Evolutionary conservation across 2,797 vertebrate genomes (phyloP).

Genomic region (Dendrocincla tyrannina): DNA sequence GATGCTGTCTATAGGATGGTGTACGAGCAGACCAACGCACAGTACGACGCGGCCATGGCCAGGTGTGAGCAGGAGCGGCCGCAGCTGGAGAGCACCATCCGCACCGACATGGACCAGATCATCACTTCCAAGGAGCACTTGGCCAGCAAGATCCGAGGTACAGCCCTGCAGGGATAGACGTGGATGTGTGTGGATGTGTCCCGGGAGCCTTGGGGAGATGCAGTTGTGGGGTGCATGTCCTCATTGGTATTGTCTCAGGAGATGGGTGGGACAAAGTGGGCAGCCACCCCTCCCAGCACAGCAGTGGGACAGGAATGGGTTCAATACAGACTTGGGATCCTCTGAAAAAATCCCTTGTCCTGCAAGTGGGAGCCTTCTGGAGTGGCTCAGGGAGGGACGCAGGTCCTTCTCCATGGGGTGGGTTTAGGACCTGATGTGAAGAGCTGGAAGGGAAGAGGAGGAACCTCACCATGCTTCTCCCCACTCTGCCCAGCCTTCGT

Average conservation of each 20-base stretch:
- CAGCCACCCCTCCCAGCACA: background rate
- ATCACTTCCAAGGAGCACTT: conserved; percentile 94
- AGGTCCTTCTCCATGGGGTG: background rate
- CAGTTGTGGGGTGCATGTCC: fast-evolving
- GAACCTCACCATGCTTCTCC: background rate
- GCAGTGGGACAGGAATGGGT: background rate
- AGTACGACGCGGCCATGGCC: conserved; percentile 74
- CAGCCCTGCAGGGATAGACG: fast-evolving
- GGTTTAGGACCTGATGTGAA: background rate
- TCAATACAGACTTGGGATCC: background rate
- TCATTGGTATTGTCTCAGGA: background rate
- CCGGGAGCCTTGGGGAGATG: background rate
- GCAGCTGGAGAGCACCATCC: conserved; percentile 84
- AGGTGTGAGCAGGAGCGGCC: conserved; percentile 78
- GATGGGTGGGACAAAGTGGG: background rate
- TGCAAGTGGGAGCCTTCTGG: background rate
- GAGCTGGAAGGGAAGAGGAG: background rate
- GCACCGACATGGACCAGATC: conserved; percentile 97
- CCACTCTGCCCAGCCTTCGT: conserved; percentile 77
- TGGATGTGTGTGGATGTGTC: background rate
- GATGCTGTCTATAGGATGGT: conserved; percentile 90
- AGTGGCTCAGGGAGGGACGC: background rate
- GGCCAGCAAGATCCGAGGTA: conserved; percentile 90
- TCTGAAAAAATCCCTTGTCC: background rate
- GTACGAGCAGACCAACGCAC: conserved; percentile 78